Evolutionary conservation across 2,113 vertebrate species (phyloP).

Genomic region (Guaruba guarouba): DNA sequence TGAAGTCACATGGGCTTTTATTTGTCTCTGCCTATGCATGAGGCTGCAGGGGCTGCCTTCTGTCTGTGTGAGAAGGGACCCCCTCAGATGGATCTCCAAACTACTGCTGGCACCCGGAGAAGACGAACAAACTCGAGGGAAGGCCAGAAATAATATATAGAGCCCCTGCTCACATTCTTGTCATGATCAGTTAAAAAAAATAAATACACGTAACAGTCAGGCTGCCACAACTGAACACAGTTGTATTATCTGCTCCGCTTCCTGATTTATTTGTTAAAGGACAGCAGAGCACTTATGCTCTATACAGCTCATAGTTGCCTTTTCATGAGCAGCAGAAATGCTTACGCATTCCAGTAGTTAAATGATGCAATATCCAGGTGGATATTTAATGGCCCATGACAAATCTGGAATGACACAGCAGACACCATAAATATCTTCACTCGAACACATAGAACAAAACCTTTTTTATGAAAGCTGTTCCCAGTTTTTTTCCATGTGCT

Average conservation of each 20-base stretch:
- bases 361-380: constrained; percentile 74
- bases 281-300: constrained; percentile 4
- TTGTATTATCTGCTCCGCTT: constrained; percentile 46
- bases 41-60: neutral
- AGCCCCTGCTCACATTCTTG: constrained; percentile 28
- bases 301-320: constrained; percentile 22
- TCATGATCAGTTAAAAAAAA: constrained; percentile 49
- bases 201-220: constrained; percentile 16
- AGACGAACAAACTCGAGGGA: constrained; percentile 16
- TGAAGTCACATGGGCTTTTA: neutral
- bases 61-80: neutral
- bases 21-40: neutral
- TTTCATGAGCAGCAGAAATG: constrained; percentile 59
- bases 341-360: constrained; percentile 72
- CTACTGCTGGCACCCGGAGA: neutral
- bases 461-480: constrained; percentile 55
- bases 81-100: neutral
- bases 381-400: constrained; percentile 65
- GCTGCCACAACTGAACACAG: constrained; percentile 21
- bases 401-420: constrained; percentile 68
- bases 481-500: constrained; percentile 52
- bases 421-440: constrained; percentile 68
- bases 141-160: constrained; percentile 19
- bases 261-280: constrained; percentile 61
- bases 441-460: constrained; percentile 60